phyloP scores from a whole-genome alignment of 1,140 invertebrate species.

The Zophobas morio region DNA sequence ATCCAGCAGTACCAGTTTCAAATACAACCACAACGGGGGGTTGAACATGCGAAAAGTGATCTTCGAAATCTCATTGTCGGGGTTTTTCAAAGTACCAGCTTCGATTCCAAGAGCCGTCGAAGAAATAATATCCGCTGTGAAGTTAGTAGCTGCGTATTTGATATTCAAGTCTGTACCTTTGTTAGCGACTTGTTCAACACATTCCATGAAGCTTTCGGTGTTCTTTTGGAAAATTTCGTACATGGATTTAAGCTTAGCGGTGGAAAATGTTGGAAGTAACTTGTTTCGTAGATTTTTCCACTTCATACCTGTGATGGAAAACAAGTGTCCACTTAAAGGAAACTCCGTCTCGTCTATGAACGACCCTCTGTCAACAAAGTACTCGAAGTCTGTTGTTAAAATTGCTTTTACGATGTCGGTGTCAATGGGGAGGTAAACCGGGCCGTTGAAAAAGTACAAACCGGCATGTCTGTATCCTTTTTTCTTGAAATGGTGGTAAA shows the following conservation, averaged over 20 bases:
- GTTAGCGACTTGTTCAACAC: conserved; percentile 42
- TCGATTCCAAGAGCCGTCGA: conserved; percentile 71
- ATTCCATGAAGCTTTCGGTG: conserved; percentile 66
- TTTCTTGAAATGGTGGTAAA: conserved; percentile 62
- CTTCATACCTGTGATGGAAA: conserved; percentile 65
- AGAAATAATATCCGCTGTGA: conserved; percentile 28
- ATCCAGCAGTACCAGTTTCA: conserved; percentile 19
- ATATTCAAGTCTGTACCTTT: conserved; percentile 4
- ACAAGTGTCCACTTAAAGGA: conserved; percentile 68
- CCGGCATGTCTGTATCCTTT: conserved; percentile 56
- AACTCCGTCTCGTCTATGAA: conserved; percentile 67
- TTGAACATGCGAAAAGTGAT: background rate
- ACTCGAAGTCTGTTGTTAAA: conserved; percentile 68
- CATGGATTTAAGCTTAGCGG: conserved; percentile 70
- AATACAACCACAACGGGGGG: background rate
- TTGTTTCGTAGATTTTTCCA: conserved; percentile 70
- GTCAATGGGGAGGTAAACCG: conserved; percentile 65
- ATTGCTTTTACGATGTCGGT: conserved; percentile 69
- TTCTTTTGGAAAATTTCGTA: conserved; percentile 58
- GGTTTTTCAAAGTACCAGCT: conserved; percentile 49
- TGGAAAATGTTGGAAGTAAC: conserved; percentile 71
- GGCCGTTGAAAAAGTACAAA: conserved; percentile 48
- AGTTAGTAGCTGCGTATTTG: background rate
- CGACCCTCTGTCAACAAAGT: conserved; percentile 69
- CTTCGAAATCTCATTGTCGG: background rate